phyloP scores from a whole-genome alignment of 2,113 vertebrate species.

The Antidorcas marsupialis region DNA sequence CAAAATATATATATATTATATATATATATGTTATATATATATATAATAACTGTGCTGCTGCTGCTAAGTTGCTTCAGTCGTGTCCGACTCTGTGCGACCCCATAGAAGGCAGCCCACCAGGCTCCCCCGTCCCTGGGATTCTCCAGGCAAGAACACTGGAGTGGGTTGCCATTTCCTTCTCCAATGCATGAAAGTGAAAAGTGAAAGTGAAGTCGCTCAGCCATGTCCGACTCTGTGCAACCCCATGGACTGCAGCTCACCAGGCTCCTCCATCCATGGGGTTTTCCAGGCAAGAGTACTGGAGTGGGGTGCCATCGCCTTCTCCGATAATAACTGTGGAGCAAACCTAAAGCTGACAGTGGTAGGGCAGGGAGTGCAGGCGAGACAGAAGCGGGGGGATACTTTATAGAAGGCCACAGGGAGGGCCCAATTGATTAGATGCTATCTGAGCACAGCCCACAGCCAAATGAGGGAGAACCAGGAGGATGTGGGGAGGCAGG shows the following conservation, averaged over 20 bases:
- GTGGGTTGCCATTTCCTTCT: too few relatives aligned
- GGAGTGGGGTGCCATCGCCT: neutral
- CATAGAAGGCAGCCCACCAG: too few relatives aligned
- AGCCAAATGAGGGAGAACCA: neutral
- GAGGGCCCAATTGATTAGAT: neutral
- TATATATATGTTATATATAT: too few relatives aligned
- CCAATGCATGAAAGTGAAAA: too few relatives aligned
- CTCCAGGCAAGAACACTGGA: too few relatives aligned
- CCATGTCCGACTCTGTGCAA: fast-evolving
- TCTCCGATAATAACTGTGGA: neutral
- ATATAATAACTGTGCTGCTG: neutral
- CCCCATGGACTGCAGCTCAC: too few relatives aligned
- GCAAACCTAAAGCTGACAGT: neutral
- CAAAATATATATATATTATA: too few relatives aligned
- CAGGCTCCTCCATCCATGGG: too few relatives aligned
- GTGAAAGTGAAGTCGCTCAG: too few relatives aligned
- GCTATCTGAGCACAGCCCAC: neutral
- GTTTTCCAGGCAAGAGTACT: too few relatives aligned
- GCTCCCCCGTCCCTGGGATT: fast-evolving
- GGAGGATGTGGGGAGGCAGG: neutral
- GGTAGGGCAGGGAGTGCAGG: fast-evolving
- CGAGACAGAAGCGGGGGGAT: too few relatives aligned
- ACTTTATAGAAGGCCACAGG: too few relatives aligned
- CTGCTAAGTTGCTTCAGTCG: neutral
- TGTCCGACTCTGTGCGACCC: neutral